A percentile compares a stretch with the other conserved stretches of the same genome.
These are phyloP conservation scores for Conus ventricosus DNA, from an alignment of 1,140 invertebrate species.

Conservation along the genomic window DNA sequence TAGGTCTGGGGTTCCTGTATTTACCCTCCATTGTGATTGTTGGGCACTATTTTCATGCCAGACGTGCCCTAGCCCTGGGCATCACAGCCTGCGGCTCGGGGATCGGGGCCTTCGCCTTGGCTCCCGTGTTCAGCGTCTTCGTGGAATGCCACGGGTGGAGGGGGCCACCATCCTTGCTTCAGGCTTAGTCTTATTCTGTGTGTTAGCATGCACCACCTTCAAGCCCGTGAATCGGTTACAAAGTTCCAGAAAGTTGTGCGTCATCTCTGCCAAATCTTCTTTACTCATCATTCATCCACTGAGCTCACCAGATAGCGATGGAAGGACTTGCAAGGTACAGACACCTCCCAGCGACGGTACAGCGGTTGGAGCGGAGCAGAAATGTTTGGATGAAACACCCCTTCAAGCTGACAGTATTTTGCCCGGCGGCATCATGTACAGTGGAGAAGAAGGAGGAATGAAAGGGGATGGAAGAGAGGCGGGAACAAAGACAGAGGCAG, in stretches of 20 bases:
- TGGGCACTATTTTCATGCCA: slow-evolving; percentile 94
- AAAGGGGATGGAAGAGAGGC: background rate
- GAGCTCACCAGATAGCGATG: background rate
- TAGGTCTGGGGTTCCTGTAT: slow-evolving; percentile 92
- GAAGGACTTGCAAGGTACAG: background rate
- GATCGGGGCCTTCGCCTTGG: slow-evolving; percentile 67
- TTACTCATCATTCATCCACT: background rate
- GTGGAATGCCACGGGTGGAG: slow-evolving; percentile 64
- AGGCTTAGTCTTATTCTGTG: slow-evolving; percentile 89
- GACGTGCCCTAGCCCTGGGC: slow-evolving; percentile 92
- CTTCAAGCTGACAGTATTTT: too few species aligned
- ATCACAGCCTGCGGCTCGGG: slow-evolving; percentile 79
- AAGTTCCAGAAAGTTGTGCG: background rate
- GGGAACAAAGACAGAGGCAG: background rate
- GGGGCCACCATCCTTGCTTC: slow-evolving; percentile 85
- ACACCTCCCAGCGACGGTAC: background rate
- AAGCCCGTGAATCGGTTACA: slow-evolving; percentile 78
- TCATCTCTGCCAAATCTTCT: background rate
- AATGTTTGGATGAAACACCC: background rate
- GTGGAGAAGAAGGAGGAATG: background rate
- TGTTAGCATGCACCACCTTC: slow-evolving; percentile 86
- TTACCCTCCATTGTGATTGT: slow-evolving; percentile 92
- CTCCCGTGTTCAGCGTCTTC: slow-evolving; percentile 62
- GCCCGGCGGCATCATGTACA: too few species aligned
- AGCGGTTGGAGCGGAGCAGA: background rate